Evolutionary conservation across 2,113 vertebrate species (phyloP).

Genomic region (Todiramphus chloris): DNA sequence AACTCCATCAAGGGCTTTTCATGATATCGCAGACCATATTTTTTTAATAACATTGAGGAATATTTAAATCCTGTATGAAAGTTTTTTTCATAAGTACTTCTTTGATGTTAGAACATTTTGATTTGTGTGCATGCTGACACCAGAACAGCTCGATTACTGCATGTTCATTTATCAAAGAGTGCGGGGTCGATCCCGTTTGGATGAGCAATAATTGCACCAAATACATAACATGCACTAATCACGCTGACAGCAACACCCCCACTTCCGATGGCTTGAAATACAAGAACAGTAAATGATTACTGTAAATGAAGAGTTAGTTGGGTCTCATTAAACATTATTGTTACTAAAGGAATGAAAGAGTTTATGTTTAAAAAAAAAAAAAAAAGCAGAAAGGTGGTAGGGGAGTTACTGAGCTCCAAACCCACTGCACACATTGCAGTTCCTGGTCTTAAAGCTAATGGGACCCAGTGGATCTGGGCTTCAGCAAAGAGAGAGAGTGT

Average conservation of each 20-base stretch:
- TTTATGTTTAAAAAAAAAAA: neutral
- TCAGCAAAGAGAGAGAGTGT: neutral
- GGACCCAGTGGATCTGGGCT: neutral
- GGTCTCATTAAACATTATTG: neutral
- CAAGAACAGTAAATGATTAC: neutral
- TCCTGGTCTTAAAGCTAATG: conserved; percentile 17
- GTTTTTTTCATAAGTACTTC: neutral
- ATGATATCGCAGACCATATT: conserved; percentile 40
- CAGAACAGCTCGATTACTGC: conserved; percentile 44
- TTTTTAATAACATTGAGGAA: conserved; percentile 36
- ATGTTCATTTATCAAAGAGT: conserved; percentile 27
- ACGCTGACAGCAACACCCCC: neutral
- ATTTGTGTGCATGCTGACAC: conserved; percentile 61
- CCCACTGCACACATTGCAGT: neutral
- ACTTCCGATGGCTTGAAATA: neutral
- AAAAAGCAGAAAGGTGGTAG: neutral
- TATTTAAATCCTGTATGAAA: conserved; percentile 46
- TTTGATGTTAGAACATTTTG: conserved; percentile 51
- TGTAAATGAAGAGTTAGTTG: neutral
- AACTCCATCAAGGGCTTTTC: conserved; percentile 50
- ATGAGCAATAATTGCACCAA: neutral
- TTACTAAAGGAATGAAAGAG: neutral
- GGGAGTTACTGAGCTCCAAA: neutral
- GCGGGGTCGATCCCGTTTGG: neutral
- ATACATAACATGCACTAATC: neutral